Conservation (phyloP, 2,113 vertebrate genomes). For the Periophthalmus modestus region DNA sequence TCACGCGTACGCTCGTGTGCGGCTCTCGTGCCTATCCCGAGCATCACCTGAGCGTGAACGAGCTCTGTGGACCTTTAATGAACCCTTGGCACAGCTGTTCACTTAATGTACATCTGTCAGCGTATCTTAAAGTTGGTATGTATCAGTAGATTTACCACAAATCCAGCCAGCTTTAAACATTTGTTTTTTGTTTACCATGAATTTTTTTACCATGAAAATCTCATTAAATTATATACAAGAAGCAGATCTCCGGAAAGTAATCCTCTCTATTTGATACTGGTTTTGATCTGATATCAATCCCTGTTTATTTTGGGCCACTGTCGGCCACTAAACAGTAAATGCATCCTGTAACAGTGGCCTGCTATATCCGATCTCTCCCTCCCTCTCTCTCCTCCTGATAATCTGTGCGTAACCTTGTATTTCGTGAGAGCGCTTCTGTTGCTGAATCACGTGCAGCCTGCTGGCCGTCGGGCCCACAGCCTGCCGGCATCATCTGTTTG, state of each 20-base stretch:
- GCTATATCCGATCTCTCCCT: constrained; percentile 27
- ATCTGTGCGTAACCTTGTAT: constrained; percentile 51
- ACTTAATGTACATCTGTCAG: neutral
- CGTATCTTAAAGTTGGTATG: neutral
- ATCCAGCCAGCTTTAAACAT: neutral
- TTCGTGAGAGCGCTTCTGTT: constrained; percentile 37
- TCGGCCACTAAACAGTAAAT: constrained; percentile 27
- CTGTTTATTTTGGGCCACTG: constrained; percentile 35
- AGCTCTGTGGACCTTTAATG: constrained; percentile 47
- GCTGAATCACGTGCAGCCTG: constrained; percentile 57
- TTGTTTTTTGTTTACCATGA: too few relatives aligned
- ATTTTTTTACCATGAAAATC: neutral
- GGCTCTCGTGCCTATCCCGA: constrained; percentile 22
- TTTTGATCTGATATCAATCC: constrained; percentile 8
- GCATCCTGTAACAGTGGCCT: constrained; percentile 67
- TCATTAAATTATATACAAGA: too few relatives aligned
- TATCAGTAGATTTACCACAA: neutral
- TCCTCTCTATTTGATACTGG: neutral
- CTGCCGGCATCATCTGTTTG: constrained; percentile 41
- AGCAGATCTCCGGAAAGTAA: neutral
- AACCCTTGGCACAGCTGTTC: constrained; percentile 16
- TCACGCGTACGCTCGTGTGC: constrained; percentile 58
- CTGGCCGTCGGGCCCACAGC: constrained; percentile 44
- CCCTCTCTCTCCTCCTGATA: constrained; percentile 19
- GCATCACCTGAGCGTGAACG: constrained; percentile 40